phyloP scores from a whole-genome alignment of 2,888 invertebrate genomes.

The Xanthia togata region DNA sequence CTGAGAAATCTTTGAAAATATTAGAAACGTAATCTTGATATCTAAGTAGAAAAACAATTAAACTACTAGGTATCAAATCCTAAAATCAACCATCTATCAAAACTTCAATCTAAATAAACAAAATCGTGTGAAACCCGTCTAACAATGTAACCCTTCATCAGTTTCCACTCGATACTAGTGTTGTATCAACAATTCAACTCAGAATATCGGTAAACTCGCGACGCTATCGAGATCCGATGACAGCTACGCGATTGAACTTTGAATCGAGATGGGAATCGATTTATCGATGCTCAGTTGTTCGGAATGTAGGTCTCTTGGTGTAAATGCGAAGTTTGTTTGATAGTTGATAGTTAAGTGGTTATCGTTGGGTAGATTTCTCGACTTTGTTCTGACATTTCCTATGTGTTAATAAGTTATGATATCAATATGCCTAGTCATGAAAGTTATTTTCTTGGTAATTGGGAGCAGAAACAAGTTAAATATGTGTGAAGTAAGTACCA shows the following conservation, averaged over 20 bases:
- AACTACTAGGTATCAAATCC: background rate
- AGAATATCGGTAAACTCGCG: constrained; percentile 72
- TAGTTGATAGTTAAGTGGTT: constrained; percentile 39
- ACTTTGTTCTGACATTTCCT: constrained; percentile 20
- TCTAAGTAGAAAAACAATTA: background rate
- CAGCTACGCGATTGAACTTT: constrained; percentile 70
- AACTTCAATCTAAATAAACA: constrained; percentile 12
- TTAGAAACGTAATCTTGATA: background rate
- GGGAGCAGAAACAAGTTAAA: background rate
- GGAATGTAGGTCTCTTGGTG: constrained; percentile 54
- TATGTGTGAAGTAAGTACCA: background rate
- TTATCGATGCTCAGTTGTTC: constrained; percentile 60
- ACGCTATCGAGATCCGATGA: constrained; percentile 71
- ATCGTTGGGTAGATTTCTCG: constrained; percentile 17
- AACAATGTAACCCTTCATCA: constrained; percentile 68
- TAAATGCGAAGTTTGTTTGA: constrained; percentile 45
- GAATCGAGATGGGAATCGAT: constrained; percentile 67
- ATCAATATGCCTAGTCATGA: background rate
- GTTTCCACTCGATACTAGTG: constrained; percentile 69
- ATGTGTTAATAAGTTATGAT: constrained; percentile 29
- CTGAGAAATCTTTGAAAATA: background rate
- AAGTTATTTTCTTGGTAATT: constrained; percentile 2
- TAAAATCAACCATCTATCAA: constrained; percentile 9
- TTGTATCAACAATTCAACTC: constrained; percentile 67
- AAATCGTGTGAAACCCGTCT: constrained; percentile 24